phyloP scores from a whole-genome alignment of 2,797 vertebrate genomes.

The Ceryle rudis region DNA sequence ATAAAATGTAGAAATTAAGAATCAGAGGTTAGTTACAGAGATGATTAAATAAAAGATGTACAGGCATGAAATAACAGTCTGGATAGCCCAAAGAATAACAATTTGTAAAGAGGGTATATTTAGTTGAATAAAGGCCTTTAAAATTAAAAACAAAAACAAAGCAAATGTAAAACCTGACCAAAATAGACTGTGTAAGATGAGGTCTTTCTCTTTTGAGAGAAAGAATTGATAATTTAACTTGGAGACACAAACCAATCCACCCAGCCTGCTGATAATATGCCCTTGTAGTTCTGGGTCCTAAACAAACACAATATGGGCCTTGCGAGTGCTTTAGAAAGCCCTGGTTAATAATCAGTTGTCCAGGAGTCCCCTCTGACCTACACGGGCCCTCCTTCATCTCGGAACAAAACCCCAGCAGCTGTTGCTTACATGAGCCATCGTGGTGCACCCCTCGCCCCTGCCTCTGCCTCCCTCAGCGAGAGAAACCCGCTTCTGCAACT shows the following conservation, averaged over 20 bases:
- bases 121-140: background rate
- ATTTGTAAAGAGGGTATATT: background rate
- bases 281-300: conserved; percentile 47
- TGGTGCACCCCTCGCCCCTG: background rate
- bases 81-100: background rate
- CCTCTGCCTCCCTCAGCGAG: background rate
- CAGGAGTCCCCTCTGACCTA: conserved; percentile 48
- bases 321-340: conserved; percentile 54
- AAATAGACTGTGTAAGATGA: background rate
- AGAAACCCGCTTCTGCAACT: background rate
- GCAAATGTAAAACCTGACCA: background rate
- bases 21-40: background rate
- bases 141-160: background rate
- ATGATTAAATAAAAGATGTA: background rate
- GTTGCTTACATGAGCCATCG: background rate
- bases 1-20: background rate
- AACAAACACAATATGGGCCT: conserved; percentile 51
- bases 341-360: conserved; percentile 41
- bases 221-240: background rate
- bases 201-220: background rate
- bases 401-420: conserved; percentile 47
- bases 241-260: conserved; percentile 12
- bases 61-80: background rate
- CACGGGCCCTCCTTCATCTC: background rate
- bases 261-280: background rate